Evolutionary conservation across 2,113 vertebrate species (phyloP).

Genomic region (Labrus mixtus): DNA sequence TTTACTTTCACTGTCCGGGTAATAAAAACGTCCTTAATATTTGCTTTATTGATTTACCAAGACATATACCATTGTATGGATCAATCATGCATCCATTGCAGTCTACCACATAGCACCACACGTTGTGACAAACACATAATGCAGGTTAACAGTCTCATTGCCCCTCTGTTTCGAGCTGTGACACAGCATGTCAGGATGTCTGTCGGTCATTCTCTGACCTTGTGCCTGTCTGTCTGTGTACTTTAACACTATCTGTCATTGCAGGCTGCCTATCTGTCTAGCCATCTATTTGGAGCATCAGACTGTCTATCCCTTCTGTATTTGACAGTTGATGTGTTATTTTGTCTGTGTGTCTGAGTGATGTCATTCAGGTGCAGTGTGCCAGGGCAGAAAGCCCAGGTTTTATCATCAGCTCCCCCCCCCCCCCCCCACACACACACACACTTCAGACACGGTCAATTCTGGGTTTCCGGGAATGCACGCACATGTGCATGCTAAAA

Average conservation of each 20-base stretch:
- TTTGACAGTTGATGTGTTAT: slow-evolving; percentile 75
- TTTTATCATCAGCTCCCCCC: slow-evolving; percentile 43
- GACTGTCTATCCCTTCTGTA: slow-evolving; percentile 63
- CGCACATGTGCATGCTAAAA: slow-evolving; percentile 4
- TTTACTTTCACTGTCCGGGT: background rate
- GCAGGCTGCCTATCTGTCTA: slow-evolving; percentile 65
- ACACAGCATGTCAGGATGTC: slow-evolving; percentile 51
- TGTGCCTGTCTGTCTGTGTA: slow-evolving; percentile 61
- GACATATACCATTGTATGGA: background rate
- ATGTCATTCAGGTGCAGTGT: slow-evolving; percentile 77
- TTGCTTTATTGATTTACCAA: too few species aligned
- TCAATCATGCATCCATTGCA: background rate
- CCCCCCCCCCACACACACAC: too few species aligned
- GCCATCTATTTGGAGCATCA: slow-evolving; percentile 76
- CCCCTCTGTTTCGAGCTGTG: slow-evolving; percentile 34
- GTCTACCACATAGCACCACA: background rate
- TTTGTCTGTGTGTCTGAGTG: slow-evolving; percentile 63
- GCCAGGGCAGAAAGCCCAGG: slow-evolving; percentile 67
- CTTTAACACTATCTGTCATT: slow-evolving; percentile 64
- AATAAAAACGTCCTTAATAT: background rate
- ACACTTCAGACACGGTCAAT: slow-evolving; percentile 33
- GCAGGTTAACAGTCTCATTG: background rate
- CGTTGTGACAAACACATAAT: slow-evolving; percentile 2
- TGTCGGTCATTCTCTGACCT: slow-evolving; percentile 66
- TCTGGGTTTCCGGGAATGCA: slow-evolving; percentile 15